These are phyloP conservation scores for Montipora foliosa DNA, from an alignment of 64 coral and sea anemone genomes.

Conservation along the genomic window DNA sequence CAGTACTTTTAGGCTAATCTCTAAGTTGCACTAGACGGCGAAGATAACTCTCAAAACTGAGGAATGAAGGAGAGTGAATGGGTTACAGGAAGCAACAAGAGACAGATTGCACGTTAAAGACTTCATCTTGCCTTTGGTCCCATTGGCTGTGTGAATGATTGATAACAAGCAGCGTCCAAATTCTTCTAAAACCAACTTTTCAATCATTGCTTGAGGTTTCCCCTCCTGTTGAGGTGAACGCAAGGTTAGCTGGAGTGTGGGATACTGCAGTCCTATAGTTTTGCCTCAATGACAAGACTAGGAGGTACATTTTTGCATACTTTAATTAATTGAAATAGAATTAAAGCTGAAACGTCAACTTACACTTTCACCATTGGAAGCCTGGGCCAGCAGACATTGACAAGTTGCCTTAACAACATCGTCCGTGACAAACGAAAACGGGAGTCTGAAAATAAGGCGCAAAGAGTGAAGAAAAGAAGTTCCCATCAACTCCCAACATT, in stretches of 20 bases:
- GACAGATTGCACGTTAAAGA: not conserved
- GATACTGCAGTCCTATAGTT: too few species aligned
- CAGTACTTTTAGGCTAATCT: too few species aligned
- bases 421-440: constrained; percentile 97
- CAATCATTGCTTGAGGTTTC: constrained; percentile 67
- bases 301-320: too few species aligned
- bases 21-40: too few species aligned
- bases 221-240: constrained; percentile 63
- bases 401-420: constrained; percentile 97
- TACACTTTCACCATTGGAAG: constrained; percentile 91
- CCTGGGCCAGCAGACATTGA: constrained; percentile 96
- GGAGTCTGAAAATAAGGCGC: constrained; percentile 59
- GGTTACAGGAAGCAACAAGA: not conserved
- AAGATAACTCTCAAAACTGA: not conserved
- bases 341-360: not conserved
- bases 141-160: constrained; percentile 96
- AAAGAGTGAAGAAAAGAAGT: too few species aligned
- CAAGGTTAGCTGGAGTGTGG: not conserved
- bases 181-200: constrained; percentile 98
- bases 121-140: constrained; percentile 81
- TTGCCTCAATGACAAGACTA: too few species aligned
- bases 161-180: constrained; percentile 95
- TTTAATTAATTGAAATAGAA: not conserved
- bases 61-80: not conserved
- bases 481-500: too few species aligned